Evolutionary conservation across 2,888 invertebrate genomes (phyloP), one percentile per base, ranked within the genome.

Genomic region (Acrobasis consociella): DNA sequence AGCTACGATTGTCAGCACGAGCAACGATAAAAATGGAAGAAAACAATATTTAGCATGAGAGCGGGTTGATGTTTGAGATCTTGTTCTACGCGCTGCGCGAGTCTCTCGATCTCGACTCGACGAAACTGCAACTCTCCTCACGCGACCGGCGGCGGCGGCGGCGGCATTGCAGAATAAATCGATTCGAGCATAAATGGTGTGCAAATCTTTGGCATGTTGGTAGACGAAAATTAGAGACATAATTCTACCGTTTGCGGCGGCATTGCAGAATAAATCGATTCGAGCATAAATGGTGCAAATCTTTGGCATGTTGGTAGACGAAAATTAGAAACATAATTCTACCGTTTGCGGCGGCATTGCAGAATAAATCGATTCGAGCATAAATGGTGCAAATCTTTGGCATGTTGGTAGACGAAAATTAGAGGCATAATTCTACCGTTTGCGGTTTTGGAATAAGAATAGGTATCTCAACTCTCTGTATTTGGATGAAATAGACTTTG

Each of bases 251-350:
- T 42, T 10, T 13, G n/a, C n/a, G n/a, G n/a, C n/a, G n/a, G n/a
- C n/a, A n/a, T n/a, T n/a, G n/a, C n/a, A 53, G 52, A 31, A 52
- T 31, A 60, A 60, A 63, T 65, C 53, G 62, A 62, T 56, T 42
- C 10, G 1, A 11, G 11, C 42, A 42, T 42, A 9, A 42, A 42
- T 42, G 42, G 10, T 42, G 42, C 42, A 42, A 42, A 42, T 42
- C 11, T 11, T 42, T 11, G 11, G 11, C 42, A 42, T 42, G 42
- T 10, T 13, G 39, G 9, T 9, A 39, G 39, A 39, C 9, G 39
- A 11, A 22, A 11, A 11, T 42, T 42, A 42, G 42, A 13, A 1
- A n/a, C 10, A 42, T 11, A 13, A 11, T 11, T 13, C 0, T 42
- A 42, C 5, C 11, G 11, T 42, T 10, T 13, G n/a, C n/a, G n/a